Base-by-base conservation (phyloP, 1,140 invertebrate species). In the Bombyx mori region DNA sequence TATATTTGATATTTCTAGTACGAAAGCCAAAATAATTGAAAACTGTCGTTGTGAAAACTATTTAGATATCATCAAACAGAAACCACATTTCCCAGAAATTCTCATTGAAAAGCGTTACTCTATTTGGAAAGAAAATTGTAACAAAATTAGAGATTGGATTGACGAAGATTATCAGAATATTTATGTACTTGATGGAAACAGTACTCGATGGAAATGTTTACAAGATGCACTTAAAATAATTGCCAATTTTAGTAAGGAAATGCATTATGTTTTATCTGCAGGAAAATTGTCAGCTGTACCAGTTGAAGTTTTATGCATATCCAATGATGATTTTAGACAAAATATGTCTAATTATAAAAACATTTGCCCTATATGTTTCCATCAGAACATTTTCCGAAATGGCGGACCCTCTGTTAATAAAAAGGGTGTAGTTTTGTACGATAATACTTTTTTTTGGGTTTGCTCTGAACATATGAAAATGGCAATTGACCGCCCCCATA, bases 291-390 rank as follows among this genome's bases (percentile, higher is more conserved):
- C 77, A 56, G 68, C 82, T 12, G 88, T 88, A 6, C 67, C 74
- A 6, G 63, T 81, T 4, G 65, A 65, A 10, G 68, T 68, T 6
- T 78, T 89, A 77, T 77, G 79, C 60, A 83, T 90, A 26, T 88
- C 90, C 0, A 87, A 88, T 43, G 75, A 86, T 57, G 87, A 87
- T 61, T 91, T 91, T 63, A 56, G 80, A 54, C 63, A 77, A 42
- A 77, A 83, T 57, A 84, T 88, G 68, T 89, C 90, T 35, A 18
- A 42, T 18, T 91, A 79, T 63, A 82, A 88, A 70, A 78, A 86
- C 56, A 83, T 88, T 57, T 92, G 91, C 66, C 90, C 91, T 0
- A 58, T 85, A 48, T 92, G 91, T 75, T 68, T 90, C 18, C 66
- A 66, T 52, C 74, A 84, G 4, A 85, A 89, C 56, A 60, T 61